These are phyloP conservation scores for Dromococcyx pavoninus DNA, from an alignment of 2,797 vertebrate species.

Conservation along the genomic window DNA sequence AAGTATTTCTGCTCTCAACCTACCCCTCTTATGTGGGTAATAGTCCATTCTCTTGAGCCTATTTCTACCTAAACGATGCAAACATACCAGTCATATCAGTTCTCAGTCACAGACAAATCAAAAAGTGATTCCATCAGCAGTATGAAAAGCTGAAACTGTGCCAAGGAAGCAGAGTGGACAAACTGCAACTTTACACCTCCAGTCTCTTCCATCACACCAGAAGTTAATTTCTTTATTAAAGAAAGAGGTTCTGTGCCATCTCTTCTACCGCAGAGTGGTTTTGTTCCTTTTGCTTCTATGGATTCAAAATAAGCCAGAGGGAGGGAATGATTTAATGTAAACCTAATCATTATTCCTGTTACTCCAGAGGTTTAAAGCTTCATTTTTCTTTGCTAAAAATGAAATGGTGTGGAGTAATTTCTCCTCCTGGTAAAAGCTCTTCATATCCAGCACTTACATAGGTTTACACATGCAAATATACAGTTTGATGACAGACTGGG, in stretches of 20 bases:
- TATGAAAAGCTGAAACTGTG: neutral
- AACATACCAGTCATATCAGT: neutral
- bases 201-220: neutral
- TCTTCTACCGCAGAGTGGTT: neutral
- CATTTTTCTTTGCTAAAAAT: slow-evolving; percentile 30
- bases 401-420: slow-evolving; percentile 21
- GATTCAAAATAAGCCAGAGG: neutral
- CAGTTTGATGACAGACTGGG: slow-evolving; percentile 27
- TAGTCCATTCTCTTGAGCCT: neutral
- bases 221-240: neutral
- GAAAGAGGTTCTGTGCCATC: slow-evolving; percentile 6
- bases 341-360: neutral
- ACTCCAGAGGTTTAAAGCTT: slow-evolving; percentile 7
- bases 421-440: slow-evolving; percentile 49
- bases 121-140: slow-evolving; percentile 26
- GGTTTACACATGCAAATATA: slow-evolving; percentile 52
- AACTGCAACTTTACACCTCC: neutral
- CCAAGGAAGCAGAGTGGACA: neutral
- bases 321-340: neutral
- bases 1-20: neutral
- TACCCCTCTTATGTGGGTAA: neutral
- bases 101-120: neutral
- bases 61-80: neutral
- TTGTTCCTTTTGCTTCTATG: slow-evolving; percentile 53
- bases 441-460: slow-evolving; percentile 30